phyloP scores from a whole-genome alignment of 2,888 invertebrate genomes.

The Epinotia nisella region DNA sequence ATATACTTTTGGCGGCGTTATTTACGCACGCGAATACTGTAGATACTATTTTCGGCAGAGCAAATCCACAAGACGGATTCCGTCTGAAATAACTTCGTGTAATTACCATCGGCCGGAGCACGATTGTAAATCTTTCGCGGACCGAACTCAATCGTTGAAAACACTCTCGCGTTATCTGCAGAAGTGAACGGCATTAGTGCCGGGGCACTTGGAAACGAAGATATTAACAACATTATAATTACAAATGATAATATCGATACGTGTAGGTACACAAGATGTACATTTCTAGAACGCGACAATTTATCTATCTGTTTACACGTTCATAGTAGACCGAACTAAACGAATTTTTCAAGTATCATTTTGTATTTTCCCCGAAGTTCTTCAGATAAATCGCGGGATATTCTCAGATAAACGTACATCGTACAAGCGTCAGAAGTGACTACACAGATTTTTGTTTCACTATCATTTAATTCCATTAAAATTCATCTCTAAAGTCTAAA shows the following conservation, averaged over 20 bases:
- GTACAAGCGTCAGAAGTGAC: no score
- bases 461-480: no score
- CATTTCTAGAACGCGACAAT: conserved; percentile 23
- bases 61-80: conserved; percentile 80
- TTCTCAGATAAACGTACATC: no score
- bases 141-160: conserved; percentile 73
- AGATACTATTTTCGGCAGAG: conserved; percentile 79
- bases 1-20: conserved; percentile 70
- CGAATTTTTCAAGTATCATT: background rate
- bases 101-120: conserved; percentile 67
- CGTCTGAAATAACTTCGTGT: conserved; percentile 78
- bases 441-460: no score
- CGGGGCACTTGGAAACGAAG: conserved; percentile 55
- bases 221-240: conserved; percentile 53
- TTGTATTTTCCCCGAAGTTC: no score
- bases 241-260: conserved; percentile 32
- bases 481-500: no score
- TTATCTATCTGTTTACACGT: background rate
- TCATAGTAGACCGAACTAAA: background rate
- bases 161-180: conserved; percentile 63
- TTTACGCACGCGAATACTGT: conserved; percentile 75
- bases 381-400: no score
- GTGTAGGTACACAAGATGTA: conserved; percentile 26
- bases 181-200: conserved; percentile 54
- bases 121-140: conserved; percentile 75